Base-by-base conservation (phyloP, 2,113 vertebrate genomes). In the Plecturocebus donacophilus region DNA sequence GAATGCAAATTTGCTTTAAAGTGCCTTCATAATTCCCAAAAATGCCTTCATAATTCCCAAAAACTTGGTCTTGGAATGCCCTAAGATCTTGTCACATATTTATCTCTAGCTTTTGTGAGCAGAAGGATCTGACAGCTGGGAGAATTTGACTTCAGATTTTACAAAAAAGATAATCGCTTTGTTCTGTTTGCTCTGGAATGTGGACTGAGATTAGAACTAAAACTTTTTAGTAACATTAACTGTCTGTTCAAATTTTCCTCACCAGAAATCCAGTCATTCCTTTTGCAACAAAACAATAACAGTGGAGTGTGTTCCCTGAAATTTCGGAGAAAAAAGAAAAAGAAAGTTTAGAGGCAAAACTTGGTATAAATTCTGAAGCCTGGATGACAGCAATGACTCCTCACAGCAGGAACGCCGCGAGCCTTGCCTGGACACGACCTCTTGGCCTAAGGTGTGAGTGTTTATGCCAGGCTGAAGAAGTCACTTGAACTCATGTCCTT, bases 401-500 rank as follows among this genome's bases (percentile, higher is more conserved):
- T 77, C 76, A 1, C 61, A n/a, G 68, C 80, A 98, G 95, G 97
- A 98, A 98, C 98, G 96, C 98, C 97, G 96, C 88, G 92, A 90
- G 95, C 2, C 91, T 90, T 97, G 92, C 95, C 68, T 64, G 96
- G 85, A 81, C 92, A 38, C 23, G 85, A 93, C 81, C 76, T 88
- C 76, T 95, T 98, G 98, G 98, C 97, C 1, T 20, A 30, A 42
- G 94, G 87, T 20, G 1, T 11, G 19, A 80, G 94, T 98, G 98
- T 98, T 99, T 98, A 93, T 97, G 98, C 98, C 97, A 98, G 97
- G 96, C 93, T 93, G 49, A 77, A 95, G 58, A 90, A 97, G 95
- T 84, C 52, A 80, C 96, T 71, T 88, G 97, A 97, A 97, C 88
- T 97, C 56, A 0, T 90, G 93, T 94, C 96, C 92, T 97, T 85